Evolutionary conservation across 1,140 invertebrate species (phyloP).

Genomic region (Luehdorfia chinensis): DNA sequence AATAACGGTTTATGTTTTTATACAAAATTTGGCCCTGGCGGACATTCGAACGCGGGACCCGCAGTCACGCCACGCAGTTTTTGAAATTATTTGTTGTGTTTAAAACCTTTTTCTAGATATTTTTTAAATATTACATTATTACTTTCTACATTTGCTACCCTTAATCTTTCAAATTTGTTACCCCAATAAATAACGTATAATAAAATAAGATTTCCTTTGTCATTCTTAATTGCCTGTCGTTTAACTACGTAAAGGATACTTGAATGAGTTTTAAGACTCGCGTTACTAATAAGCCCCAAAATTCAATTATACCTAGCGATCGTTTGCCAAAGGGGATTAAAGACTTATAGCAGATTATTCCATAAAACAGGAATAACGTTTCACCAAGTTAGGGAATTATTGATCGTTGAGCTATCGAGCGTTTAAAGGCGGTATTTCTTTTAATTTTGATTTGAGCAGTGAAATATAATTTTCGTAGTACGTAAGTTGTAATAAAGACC

Average conservation of each 20-base stretch:
- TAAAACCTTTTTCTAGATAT: no score
- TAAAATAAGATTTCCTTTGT: not conserved
- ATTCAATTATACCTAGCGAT: conserved; percentile 8
- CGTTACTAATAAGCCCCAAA: not conserved
- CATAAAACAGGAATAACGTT: conserved; percentile 11
- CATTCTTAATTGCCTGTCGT: not conserved
- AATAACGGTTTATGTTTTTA: no score
- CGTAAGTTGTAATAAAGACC: no score
- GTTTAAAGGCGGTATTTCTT: not conserved
- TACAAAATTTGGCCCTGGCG: no score
- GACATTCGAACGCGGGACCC: no score
- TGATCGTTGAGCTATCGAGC: not conserved
- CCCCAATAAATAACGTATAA: no score
- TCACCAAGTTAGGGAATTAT: not conserved
- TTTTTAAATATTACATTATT: no score
- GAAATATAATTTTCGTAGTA: no score
- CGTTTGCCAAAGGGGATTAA: conserved; percentile 8
- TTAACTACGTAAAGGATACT: not conserved
- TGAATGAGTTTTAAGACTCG: not conserved
- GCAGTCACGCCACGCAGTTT: no score
- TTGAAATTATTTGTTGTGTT: no score
- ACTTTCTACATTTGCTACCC: not conserved
- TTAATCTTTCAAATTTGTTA: not conserved
- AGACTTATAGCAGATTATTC: conserved; percentile 10
- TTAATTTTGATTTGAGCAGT: not conserved